Evolutionary conservation across 2,797 vertebrate species (phyloP).

Genomic region (Coregonus suidteri): DNA sequence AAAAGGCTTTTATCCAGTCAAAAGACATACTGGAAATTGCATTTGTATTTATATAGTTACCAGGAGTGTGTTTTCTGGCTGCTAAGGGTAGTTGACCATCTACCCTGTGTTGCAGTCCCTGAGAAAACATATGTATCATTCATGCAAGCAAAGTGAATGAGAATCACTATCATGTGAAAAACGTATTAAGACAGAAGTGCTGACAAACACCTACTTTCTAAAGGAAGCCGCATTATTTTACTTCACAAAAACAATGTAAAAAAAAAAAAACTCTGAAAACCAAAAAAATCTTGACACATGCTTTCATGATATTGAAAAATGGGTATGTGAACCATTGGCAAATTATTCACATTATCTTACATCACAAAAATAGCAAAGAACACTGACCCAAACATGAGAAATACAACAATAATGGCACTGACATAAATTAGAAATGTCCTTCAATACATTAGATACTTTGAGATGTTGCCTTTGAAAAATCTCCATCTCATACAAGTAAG

Average conservation of each 20-base stretch:
- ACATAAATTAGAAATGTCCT: background rate
- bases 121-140: constrained; percentile 55
- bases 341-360: constrained; percentile 5
- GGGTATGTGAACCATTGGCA: background rate
- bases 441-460: background rate
- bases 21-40: constrained; percentile 5
- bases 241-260: background rate
- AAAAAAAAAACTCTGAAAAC: background rate
- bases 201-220: constrained; percentile 9
- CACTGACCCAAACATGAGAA: constrained; percentile 7
- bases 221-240: background rate
- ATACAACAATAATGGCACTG: background rate
- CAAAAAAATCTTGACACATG: background rate
- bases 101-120: constrained; percentile 46
- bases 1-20: background rate
- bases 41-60: background rate
- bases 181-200: constrained; percentile 29
- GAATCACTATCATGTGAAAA: constrained; percentile 12
- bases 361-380: constrained; percentile 15
- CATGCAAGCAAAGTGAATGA: constrained; percentile 23
- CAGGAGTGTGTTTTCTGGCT: constrained; percentile 8
- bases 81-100: constrained; percentile 17
- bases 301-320: constrained; percentile 30
- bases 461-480: background rate
- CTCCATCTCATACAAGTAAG: constrained; percentile 6